Evolutionary conservation across 2,888 invertebrate species (phyloP).

Genomic region (Eupithecia insigniata): DNA sequence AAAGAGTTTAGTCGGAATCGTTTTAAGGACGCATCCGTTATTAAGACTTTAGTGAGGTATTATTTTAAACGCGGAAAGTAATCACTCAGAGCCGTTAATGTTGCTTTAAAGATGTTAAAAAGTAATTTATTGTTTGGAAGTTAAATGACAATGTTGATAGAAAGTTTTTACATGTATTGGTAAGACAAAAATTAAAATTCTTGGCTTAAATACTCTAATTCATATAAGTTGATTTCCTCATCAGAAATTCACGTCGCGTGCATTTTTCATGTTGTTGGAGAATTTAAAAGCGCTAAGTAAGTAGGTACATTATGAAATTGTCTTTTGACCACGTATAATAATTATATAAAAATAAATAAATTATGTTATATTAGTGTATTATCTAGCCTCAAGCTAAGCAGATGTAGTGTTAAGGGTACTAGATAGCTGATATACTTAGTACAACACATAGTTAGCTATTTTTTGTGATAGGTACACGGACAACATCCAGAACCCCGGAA

Average conservation of each 20-base stretch:
- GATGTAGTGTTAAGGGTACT: too few species aligned
- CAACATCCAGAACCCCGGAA: too few species aligned
- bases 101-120: constrained; percentile 51
- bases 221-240: constrained; percentile 2
- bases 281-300: neutral
- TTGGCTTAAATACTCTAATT: neutral
- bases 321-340: neutral
- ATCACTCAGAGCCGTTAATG: constrained; percentile 45
- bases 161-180: constrained; percentile 29
- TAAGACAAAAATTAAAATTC: neutral
- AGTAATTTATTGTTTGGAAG: constrained; percentile 48
- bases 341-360: too few species aligned
- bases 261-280: neutral
- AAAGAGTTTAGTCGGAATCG: constrained; percentile 59
- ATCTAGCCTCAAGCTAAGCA: too few species aligned
- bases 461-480: too few species aligned
- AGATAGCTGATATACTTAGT: too few species aligned
- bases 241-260: neutral
- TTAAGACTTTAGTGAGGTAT: constrained; percentile 42
- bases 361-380: too few species aligned
- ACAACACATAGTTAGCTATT: too few species aligned
- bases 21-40: constrained; percentile 50
- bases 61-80: constrained; percentile 52
- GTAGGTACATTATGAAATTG: neutral
- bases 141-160: constrained; percentile 47